Base-by-base conservation (phyloP, 2,888 invertebrate genomes). In the Drosophila affinis region DNA sequence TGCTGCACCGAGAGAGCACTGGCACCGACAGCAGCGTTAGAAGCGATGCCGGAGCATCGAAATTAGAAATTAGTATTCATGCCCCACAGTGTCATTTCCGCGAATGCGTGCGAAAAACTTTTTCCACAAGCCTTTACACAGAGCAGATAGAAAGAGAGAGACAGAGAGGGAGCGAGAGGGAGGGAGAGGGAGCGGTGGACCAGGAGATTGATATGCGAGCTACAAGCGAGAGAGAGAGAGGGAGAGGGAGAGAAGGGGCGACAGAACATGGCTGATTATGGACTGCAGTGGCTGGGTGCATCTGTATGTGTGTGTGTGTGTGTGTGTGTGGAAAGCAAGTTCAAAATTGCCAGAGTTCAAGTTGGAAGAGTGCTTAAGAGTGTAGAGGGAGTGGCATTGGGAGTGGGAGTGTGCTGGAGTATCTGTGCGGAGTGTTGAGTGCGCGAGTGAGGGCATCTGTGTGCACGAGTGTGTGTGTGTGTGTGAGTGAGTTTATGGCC, bases 1-100 rank as follows among this genome's bases (percentile, higher is more conserved):
- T 81, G 81, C 84, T 83, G 82, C 77, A 57, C 56, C 39, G 47
- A 39, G 47, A 39, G 34, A 39, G 34, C 51, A 44, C 62, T 53
- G 57, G 55, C 67, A 69, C 44, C 51, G 17, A 27, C 44, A 45
- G 52, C 59, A 58, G 27, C 58, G 70, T 49, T 59, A 49, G 62
- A 62, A 75, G 81, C 61, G 34, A 55, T 55, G 56, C 45, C 34
- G 62, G 75, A 65, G 89, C 84, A 78, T 79, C 81, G 58, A 89
- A 90, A 91, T 90, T 90, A 90, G 85, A 87, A 90, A 91, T 91
- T 91, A 90, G 89, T 90, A 90, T 90, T 91, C 91, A 90, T 88
- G 90, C 88, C 90, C 90, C 76, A 85, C 87, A 91, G 90, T 90
- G 90, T 86, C 91, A 90, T 90, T 91, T 88, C 88, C 88, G 79